phyloP scores from a whole-genome alignment of 1,140 invertebrate species.

The Diabrotica virgifera region DNA sequence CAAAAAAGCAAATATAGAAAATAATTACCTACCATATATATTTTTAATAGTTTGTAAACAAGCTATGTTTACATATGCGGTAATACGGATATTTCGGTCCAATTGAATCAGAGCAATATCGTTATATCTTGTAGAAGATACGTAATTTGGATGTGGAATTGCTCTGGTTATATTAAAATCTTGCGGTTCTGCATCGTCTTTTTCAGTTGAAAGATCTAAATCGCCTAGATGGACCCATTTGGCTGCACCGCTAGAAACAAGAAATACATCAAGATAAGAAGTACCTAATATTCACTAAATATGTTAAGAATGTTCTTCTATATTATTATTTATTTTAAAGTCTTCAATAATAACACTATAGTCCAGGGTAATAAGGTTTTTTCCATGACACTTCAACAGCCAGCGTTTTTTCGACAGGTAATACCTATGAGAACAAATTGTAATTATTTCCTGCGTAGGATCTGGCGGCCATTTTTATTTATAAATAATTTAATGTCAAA shows the following conservation, averaged over 20 bases:
- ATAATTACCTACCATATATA: not conserved
- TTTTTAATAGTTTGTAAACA: conserved; percentile 12
- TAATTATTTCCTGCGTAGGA: too few species aligned
- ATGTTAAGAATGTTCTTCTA: too few species aligned
- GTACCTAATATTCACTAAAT: too few species aligned
- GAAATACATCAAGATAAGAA: not conserved
- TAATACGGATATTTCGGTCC: conserved; percentile 7
- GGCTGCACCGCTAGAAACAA: conserved; percentile 19
- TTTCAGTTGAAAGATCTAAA: conserved; percentile 20
- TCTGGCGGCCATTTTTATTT: too few species aligned
- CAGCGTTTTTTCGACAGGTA: too few species aligned
- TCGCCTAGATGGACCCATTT: conserved; percentile 40
- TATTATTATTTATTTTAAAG: too few species aligned
- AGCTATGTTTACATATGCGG: conserved; percentile 20
- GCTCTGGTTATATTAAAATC: conserved; percentile 23
- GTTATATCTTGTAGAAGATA: conserved; percentile 42
- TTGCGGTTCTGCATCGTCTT: conserved; percentile 28
- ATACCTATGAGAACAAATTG: too few species aligned
- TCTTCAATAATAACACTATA: too few species aligned
- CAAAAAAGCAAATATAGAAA: not conserved
- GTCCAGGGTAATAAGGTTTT: too few species aligned
- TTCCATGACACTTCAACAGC: too few species aligned
- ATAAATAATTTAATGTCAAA: too few species aligned
- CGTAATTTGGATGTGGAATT: conserved; percentile 43
- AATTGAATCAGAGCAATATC: conserved; percentile 50